Evolutionary conservation across 2,888 invertebrate species (phyloP), one percentile per base, ranked within the genome.

Genomic region (Rhamnusium bicolor): DNA sequence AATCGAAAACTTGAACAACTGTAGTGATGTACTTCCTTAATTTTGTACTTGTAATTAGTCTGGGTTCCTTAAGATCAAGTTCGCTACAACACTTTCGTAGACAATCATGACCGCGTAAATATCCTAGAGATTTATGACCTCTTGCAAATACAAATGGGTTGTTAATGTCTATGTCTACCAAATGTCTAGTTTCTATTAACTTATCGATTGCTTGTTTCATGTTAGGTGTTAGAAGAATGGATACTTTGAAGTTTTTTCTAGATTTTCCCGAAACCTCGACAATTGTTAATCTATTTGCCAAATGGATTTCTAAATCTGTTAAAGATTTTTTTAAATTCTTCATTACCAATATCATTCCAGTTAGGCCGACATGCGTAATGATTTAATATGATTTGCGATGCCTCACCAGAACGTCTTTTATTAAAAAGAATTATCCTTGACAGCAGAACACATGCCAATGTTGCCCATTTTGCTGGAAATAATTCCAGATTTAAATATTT

Each of bases 331-430:
- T 60, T 14, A 60, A n/a, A 27, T 29, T 69, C 69, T 16, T 24
- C 29, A 49, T 40, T 63, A 5, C 63, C 56, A n/a, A 24, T 19
- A 21, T 56, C 46, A n/a, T 24, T 56, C 63, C 63, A 63, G 47
- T 62, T 40, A n/a, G 70, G 70, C 12, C 70, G 27, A 3, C 21
- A 46, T 1, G 63, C 29, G 32, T 47, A 58, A 6, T 58, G 10
- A 18, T 54, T 21, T 2, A 58, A 3, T 40, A 24, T 67, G 10
- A 67, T 67, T 40, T 24, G 32, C 12, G 70, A 19, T 19, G 75
- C 65, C 65, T 75, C 72, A 8, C 75, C 75, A 2, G 66, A 69
- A 40, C 72, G 69, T 29, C 70, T 63, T n/a, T n/a, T n/a, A n/a
- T n/a, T n/a, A n/a, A n/a, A n/a, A n/a, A n/a, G n/a, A n/a, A n/a